Conservation (phyloP, 2,113 vertebrate species). For the Uria aalge region DNA sequence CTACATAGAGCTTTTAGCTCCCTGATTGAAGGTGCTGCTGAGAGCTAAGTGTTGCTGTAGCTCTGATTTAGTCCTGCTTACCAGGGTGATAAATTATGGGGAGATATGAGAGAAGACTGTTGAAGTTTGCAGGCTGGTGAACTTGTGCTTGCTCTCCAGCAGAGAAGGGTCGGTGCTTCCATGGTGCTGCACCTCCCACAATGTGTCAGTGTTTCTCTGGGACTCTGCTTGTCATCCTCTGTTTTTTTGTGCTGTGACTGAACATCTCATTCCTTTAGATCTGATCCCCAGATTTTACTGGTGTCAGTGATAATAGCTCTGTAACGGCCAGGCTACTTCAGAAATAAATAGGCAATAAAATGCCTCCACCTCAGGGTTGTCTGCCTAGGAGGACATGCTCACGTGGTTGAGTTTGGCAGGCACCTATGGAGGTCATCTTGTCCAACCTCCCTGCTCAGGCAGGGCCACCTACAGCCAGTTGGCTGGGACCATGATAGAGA, state of each 20-base stretch:
- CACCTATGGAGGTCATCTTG: neutral
- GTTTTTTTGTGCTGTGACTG: neutral
- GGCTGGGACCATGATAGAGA: neutral
- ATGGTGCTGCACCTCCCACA: neutral
- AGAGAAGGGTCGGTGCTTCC: neutral
- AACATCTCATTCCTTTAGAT: neutral
- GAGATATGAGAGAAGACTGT: neutral
- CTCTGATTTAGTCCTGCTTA: conserved; percentile 27
- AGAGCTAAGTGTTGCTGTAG: conserved; percentile 5
- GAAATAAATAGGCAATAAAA: neutral
- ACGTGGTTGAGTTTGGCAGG: neutral
- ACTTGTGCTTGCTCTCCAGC: neutral
- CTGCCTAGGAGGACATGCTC: neutral
- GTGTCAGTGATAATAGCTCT: neutral
- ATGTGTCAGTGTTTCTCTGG: neutral
- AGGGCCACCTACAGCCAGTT: neutral
- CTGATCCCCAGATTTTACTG: accelerated
- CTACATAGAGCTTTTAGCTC: neutral
- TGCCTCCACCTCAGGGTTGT: neutral
- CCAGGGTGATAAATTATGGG: conserved; percentile 33
- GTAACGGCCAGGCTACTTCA: neutral
- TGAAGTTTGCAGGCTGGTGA: conserved; percentile 7
- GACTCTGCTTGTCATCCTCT: neutral
- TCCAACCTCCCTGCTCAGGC: neutral
- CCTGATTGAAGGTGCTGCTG: conserved; percentile 32